Evolutionary conservation across 2,797 vertebrate species (phyloP).

Genomic region (Rhabdophis nuchalis): DNA sequence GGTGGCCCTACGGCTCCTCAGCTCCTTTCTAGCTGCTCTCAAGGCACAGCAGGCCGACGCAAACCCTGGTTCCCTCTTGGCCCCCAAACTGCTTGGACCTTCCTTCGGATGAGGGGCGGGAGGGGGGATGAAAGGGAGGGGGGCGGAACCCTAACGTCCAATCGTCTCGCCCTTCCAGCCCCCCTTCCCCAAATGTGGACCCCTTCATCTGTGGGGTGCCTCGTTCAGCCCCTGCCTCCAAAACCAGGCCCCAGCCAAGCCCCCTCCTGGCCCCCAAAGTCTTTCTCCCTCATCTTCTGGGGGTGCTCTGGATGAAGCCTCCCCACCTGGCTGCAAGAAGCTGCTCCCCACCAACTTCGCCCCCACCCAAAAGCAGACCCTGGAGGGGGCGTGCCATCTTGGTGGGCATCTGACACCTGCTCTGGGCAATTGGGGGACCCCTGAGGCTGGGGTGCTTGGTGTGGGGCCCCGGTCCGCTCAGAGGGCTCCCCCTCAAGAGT

Average conservation of each 20-base stretch:
- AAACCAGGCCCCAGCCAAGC: neutral
- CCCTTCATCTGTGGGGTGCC: neutral
- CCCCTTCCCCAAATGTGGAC: neutral
- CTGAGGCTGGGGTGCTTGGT: too few species aligned
- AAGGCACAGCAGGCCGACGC: neutral
- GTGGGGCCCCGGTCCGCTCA: neutral
- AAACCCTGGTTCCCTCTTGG: neutral
- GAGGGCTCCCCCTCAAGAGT: neutral
- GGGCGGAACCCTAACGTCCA: neutral
- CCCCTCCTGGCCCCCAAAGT: neutral
- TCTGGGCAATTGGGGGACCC: neutral
- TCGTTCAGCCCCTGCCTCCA: neutral
- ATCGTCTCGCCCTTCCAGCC: neutral
- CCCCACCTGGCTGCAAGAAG: neutral
- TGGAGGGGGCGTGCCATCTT: neutral
- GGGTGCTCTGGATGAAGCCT: neutral
- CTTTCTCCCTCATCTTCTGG: neutral
- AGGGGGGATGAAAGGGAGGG: neutral
- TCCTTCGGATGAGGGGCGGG: neutral
- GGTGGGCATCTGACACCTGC: neutral
- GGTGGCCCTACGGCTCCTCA: neutral
- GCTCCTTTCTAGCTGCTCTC: neutral
- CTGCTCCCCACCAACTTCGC: neutral
- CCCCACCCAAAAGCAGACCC: neutral
- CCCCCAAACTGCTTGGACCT: neutral